Percentiles rank a stretch among this genome's conserved stretches.
Conservation (phyloP, 1,140 invertebrate genomes). For the Sipha flava region DNA sequence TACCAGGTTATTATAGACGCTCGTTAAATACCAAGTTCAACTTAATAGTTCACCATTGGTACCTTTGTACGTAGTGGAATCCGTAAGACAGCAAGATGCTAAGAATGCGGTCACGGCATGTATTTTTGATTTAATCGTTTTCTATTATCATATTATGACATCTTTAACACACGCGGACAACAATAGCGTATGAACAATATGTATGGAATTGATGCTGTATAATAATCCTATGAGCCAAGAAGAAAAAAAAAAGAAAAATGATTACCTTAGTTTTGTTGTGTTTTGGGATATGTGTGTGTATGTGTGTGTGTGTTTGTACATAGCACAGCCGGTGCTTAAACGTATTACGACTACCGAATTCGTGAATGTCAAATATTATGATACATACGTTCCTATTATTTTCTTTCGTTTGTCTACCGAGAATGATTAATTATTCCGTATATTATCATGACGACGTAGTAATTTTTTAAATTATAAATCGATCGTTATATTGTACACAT, state of each 20-base stretch:
- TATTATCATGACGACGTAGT: background rate
- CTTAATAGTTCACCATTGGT: background rate
- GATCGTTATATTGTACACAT: background rate
- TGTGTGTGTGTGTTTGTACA: background rate
- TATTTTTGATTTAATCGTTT: slow-evolving; percentile 1
- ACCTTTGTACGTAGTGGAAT: background rate
- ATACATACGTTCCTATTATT: background rate
- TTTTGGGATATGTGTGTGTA: too few relatives aligned
- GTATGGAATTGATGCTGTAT: background rate
- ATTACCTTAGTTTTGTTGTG: background rate
- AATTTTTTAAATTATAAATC: background rate
- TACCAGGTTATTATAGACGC: too few relatives aligned
- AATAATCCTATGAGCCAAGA: too few relatives aligned
- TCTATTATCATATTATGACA: background rate
- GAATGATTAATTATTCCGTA: background rate
- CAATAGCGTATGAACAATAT: background rate
- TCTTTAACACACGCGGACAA: background rate
- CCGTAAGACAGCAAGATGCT: too few relatives aligned
- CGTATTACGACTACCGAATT: background rate
- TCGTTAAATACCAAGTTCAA: background rate
- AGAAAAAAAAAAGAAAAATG: background rate
- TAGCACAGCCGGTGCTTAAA: background rate
- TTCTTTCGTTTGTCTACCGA: background rate
- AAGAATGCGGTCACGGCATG: too few relatives aligned
- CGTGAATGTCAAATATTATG: background rate